These are phyloP conservation scores for Megamerina dolium DNA, from an alignment of 2,888 invertebrate genomes.

Conservation along the genomic window DNA sequence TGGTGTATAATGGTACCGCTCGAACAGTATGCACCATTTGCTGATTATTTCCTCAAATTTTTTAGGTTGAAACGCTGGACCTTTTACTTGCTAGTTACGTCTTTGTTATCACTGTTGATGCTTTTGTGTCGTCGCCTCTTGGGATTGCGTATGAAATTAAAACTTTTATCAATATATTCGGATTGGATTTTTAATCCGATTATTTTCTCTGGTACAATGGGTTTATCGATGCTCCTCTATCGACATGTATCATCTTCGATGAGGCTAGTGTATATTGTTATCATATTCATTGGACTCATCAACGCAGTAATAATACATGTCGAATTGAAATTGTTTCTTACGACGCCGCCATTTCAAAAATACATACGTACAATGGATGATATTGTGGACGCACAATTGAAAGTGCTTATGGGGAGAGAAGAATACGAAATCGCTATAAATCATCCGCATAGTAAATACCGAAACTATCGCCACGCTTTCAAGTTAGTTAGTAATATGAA, in stretches of 20 bases:
- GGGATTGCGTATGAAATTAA: background rate
- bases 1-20: slow-evolving; percentile 14
- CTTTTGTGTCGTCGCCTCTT: background rate
- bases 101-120: background rate
- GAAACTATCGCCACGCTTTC: background rate
- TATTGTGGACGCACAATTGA: slow-evolving; percentile 2
- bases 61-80: background rate
- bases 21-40: slow-evolving; percentile 1
- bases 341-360: background rate
- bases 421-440: background rate
- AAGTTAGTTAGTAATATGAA: background rate
- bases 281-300: background rate
- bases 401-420: background rate
- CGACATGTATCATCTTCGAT: background rate
- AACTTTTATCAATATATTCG: background rate
- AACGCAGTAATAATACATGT: background rate
- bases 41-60: background rate
- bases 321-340: background rate
- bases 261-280: background rate
- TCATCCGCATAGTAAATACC: background rate
- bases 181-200: background rate
- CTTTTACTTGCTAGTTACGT: background rate
- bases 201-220: background rate
- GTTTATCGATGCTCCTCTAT: background rate
- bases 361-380: background rate